A percentile compares a stretch with the other conserved stretches of the same genome.
These are phyloP conservation scores for Nemotelus pantherinus DNA, from an alignment of 2,888 invertebrate genomes.

Conservation along the genomic window DNA sequence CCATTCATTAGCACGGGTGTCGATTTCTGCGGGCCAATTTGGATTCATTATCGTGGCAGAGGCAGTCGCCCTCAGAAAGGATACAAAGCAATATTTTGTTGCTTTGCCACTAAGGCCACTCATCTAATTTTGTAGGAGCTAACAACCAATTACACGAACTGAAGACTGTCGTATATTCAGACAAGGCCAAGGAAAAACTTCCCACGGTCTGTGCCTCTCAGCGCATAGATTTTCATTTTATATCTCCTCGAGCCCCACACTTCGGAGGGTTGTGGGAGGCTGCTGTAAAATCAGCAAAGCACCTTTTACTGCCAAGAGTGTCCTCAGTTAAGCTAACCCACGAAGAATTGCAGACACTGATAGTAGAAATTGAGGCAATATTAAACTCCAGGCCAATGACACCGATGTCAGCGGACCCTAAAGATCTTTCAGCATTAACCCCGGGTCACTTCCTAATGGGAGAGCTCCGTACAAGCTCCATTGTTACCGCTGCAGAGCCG, in stretches of 20 bases:
- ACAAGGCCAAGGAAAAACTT: background rate
- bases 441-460: constrained; percentile 48
- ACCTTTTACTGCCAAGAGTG: background rate
- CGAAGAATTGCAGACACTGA: constrained; percentile 54
- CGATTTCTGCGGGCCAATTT: constrained; percentile 47
- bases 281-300: constrained; percentile 51
- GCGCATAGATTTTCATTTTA: constrained; percentile 24
- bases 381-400: constrained; percentile 55
- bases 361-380: constrained; percentile 54
- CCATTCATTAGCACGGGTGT: constrained; percentile 46
- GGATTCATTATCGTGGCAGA: constrained; percentile 31
- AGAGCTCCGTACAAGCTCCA: constrained; percentile 37
- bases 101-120: constrained; percentile 42
- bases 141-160: constrained; percentile 30
- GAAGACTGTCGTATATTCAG: constrained; percentile 3
- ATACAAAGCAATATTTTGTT: constrained; percentile 46
- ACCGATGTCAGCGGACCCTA: constrained; percentile 50
- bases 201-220: background rate
- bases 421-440: constrained; percentile 46
- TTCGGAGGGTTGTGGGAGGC: constrained; percentile 52
- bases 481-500: constrained; percentile 31
- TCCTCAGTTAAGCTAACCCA: constrained; percentile 50
- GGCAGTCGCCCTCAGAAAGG: constrained; percentile 44
- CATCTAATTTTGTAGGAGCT: constrained; percentile 45
- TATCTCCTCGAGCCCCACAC: constrained; percentile 44